Conservation (phyloP, 2,888 invertebrate genomes). For the Parascotia fuliginaria region DNA sequence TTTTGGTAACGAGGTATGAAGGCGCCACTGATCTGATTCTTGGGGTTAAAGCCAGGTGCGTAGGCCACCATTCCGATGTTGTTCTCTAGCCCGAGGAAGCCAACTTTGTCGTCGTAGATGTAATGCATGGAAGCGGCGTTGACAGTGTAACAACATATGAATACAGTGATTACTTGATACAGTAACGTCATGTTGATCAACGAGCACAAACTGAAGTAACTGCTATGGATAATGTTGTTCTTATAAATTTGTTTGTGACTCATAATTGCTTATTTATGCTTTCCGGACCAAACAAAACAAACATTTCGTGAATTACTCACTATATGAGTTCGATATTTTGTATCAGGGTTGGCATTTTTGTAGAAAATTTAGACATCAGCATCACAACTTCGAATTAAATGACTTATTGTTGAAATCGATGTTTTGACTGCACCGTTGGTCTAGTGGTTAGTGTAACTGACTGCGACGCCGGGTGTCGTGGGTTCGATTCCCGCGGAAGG, state of each 20-base stretch:
- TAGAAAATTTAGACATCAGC: too few species aligned
- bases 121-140: conserved; percentile 51
- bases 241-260: conserved; percentile 52
- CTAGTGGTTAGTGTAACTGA: too few species aligned
- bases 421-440: too few species aligned
- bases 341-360: conserved; percentile 31
- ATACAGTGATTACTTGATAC: conserved; percentile 38
- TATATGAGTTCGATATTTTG: background rate
- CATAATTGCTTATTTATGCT: conserved; percentile 46
- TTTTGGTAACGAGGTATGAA: conserved; percentile 43
- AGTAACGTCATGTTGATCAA: conserved; percentile 55
- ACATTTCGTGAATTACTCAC: conserved; percentile 24
- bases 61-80: conserved; percentile 34
- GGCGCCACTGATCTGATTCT: conserved; percentile 49
- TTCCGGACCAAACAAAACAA: conserved; percentile 54
- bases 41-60: conserved; percentile 36
- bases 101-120: conserved; percentile 53
- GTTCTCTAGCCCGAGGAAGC: conserved; percentile 48
- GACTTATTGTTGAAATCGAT: too few species aligned
- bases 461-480: too few species aligned
- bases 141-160: conserved; percentile 47
- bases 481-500: too few species aligned
- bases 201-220: conserved; percentile 38
- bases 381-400: too few species aligned
- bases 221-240: conserved; percentile 31